These are phyloP conservation scores for Tetramorium bicarinatum DNA, from an alignment of 2,888 invertebrate genomes.

Conservation along the genomic window DNA sequence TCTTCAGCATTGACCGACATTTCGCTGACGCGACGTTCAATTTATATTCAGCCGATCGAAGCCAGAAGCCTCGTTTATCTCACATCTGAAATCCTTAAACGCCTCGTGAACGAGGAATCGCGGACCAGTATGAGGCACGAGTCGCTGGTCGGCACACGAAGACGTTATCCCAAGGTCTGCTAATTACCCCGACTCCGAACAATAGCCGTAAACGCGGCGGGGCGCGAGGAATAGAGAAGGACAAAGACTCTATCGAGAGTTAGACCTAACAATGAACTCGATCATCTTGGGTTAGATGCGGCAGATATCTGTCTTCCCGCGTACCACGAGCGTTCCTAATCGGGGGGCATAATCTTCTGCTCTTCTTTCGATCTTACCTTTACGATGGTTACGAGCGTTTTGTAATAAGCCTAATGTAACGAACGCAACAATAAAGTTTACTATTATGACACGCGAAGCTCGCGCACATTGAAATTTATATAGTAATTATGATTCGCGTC, in stretches of 20 bases:
- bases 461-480: neutral
- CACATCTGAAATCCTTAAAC: constrained; percentile 40
- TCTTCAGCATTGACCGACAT: constrained; percentile 45
- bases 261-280: constrained; percentile 70
- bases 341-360: constrained; percentile 42
- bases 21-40: constrained; percentile 18
- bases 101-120: constrained; percentile 59
- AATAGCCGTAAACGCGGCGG: constrained; percentile 63
- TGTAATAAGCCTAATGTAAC: constrained; percentile 47
- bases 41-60: constrained; percentile 48
- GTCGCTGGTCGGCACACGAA: constrained; percentile 58
- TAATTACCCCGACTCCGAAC: constrained; percentile 72
- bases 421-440: neutral
- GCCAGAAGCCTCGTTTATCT: constrained; percentile 54
- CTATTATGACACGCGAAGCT: neutral
- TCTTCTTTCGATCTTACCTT: constrained; percentile 33
- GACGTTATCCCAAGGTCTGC: constrained; percentile 73
- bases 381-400: constrained; percentile 54
- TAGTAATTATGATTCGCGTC: neutral
- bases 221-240: constrained; percentile 60
- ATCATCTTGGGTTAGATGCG: constrained; percentile 71
- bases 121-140: constrained; percentile 60
- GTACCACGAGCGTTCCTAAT: constrained; percentile 60
- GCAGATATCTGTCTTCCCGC: constrained; percentile 55
- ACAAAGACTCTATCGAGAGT: constrained; percentile 72